Conservation (phyloP, 2,113 vertebrate species). For the Acanthochromis polyacanthus region DNA sequence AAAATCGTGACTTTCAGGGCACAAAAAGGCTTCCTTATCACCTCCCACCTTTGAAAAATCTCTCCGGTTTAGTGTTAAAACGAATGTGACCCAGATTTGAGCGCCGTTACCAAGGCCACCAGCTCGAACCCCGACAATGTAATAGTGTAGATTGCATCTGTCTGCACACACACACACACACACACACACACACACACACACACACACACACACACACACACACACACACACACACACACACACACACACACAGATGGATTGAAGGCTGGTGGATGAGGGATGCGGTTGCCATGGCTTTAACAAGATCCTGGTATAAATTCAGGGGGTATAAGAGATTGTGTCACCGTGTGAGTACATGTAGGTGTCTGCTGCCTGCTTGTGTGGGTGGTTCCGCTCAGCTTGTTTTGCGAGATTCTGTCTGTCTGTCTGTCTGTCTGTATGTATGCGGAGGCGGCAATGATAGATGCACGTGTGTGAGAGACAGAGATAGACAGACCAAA, state of each 20-base stretch:
- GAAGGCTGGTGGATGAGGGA: slow-evolving; percentile 42
- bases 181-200: slow-evolving; percentile 22
- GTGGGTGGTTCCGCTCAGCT: slow-evolving; percentile 74
- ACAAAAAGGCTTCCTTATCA: not conserved
- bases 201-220: slow-evolving; percentile 3
- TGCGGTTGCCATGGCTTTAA: slow-evolving; percentile 70
- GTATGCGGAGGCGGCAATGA: no score
- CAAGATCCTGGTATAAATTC: slow-evolving; percentile 61
- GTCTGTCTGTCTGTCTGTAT: slow-evolving; percentile 27
- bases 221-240: not conserved
- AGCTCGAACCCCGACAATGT: slow-evolving; percentile 30
- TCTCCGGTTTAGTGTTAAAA: slow-evolving; percentile 43
- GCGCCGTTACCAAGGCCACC: slow-evolving; percentile 66
- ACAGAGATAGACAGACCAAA: not conserved
- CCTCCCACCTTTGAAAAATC: slow-evolving; percentile 32
- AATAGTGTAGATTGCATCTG: slow-evolving; percentile 52
- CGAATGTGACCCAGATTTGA: slow-evolving; percentile 57
- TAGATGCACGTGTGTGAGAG: slow-evolving; percentile 2
- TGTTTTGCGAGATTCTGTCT: slow-evolving; percentile 43
- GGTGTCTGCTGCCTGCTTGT: slow-evolving; percentile 50
- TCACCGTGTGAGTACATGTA: slow-evolving; percentile 57
- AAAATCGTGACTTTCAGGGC: not conserved
- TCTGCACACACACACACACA: slow-evolving; percentile 9
- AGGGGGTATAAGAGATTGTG: slow-evolving; percentile 56
- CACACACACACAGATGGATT: slow-evolving; percentile 23